Evolutionary conservation across 2,797 vertebrate species (phyloP).

Genomic region (Eptatretus atami): DNA sequence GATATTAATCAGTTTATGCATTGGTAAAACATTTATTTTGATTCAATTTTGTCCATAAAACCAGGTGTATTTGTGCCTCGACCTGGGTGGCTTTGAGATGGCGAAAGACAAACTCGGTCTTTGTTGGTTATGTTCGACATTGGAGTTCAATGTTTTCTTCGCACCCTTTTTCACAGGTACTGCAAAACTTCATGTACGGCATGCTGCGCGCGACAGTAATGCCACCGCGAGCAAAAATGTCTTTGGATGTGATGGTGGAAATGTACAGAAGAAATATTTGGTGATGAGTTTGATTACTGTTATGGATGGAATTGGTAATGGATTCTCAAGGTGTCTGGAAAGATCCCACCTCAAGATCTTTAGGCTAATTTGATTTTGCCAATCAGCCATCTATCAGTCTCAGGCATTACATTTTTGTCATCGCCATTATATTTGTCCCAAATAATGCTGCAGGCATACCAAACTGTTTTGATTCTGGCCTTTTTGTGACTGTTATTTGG

Average conservation of each 20-base stretch:
- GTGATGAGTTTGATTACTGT: conserved; percentile 16
- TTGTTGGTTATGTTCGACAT: accelerated
- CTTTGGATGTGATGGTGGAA: conserved; percentile 74
- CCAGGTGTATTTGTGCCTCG: too few species aligned
- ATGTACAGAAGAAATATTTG: conserved; percentile 78
- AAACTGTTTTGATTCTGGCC: too few species aligned
- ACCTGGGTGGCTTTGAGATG: too few species aligned
- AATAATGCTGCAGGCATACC: too few species aligned
- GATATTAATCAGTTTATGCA: conserved; percentile 8
- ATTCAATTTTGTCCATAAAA: neutral
- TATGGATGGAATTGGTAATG: too few species aligned
- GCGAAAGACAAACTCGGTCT: accelerated
- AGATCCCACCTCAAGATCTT: too few species aligned
- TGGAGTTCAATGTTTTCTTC: accelerated
- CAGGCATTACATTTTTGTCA: too few species aligned
- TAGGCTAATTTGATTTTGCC: too few species aligned
- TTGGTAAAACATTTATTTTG: neutral
- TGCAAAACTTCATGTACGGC: conserved; percentile 95
- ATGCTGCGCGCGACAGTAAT: conserved; percentile 80
- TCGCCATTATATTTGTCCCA: too few species aligned
- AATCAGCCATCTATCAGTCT: too few species aligned
- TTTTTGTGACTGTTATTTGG: too few species aligned
- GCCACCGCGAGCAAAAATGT: conserved; percentile 72
- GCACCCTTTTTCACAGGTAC: conserved; percentile 15
- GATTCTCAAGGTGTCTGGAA: too few species aligned